phyloP scores from a whole-genome alignment of 1,140 invertebrate genomes.

The Psilanteris sp. region DNA sequence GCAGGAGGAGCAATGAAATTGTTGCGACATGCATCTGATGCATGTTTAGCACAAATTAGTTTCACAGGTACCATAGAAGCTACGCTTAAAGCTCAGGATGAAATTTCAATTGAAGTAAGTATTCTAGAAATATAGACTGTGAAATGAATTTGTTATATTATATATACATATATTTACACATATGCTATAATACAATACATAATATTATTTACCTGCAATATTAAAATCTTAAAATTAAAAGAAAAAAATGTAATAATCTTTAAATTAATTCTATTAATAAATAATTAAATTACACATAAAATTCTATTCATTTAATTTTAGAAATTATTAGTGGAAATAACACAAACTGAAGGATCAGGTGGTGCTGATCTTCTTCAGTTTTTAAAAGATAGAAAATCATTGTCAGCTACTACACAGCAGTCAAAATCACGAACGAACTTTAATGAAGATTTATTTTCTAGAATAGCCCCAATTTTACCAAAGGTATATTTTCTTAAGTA shows the following conservation, averaged over 20 bases:
- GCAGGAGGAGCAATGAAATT: conserved; percentile 81
- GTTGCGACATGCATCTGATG: conserved; percentile 78
- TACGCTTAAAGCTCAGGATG: conserved; percentile 86
- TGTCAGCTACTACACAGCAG: conserved; percentile 63
- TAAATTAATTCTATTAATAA: no score
- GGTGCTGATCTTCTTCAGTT: conserved; percentile 76
- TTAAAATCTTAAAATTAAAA: no score
- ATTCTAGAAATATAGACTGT: no score
- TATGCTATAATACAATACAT: no score
- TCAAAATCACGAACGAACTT: conserved; percentile 61
- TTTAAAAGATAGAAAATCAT: conserved; percentile 74
- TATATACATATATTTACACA: no score
- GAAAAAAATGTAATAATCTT: no score
- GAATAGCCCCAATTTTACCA: conserved; percentile 85
- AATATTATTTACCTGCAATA: no score
- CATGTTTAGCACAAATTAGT: conserved; percentile 85
- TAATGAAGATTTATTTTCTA: conserved; percentile 67
- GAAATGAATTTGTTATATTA: no score
- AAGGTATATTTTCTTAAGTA: no score
- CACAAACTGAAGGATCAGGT: conserved; percentile 82
- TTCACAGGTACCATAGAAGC: conserved; percentile 88
- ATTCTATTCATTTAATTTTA: conserved; percentile 80
- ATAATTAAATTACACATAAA: no score
- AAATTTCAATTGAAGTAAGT: conserved; percentile 87
- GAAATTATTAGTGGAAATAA: conserved; percentile 87